Evolutionary conservation across 1,140 invertebrate genomes (phyloP), one percentile per base, ranked within the genome.

Genomic region (Amphibalanus amphitrite): DNA sequence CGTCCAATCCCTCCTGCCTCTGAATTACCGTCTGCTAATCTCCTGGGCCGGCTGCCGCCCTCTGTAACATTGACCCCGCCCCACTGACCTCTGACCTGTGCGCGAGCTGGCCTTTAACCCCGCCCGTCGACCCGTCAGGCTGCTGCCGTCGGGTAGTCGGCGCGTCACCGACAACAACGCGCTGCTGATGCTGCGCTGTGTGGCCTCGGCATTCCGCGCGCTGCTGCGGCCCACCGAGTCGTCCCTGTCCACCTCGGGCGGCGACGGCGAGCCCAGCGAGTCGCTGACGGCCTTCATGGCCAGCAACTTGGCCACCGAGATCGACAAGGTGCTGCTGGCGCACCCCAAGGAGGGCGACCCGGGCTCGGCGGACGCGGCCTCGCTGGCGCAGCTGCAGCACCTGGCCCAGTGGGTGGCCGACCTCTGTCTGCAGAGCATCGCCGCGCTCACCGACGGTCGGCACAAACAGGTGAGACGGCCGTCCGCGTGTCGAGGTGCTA

Each of bases 341-440:
- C 85, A 89, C 76, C 79, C 95, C 6, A 59, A 59, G 47, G 92
- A 95, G 80, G 86, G 88, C 0, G 95, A 93, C 79, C 92, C 96
- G 78, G 92, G 93, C 75, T 87, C 90, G 0, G 88, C 93, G 0
- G 94, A 96, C 77, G 86, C 89, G 0, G 85, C 84, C 59, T 88
- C 89, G 25, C 78, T 95, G 38, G 90, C 92, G 79, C 91, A 90
- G 20, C 81, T 95, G 3, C 90, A 95, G 76, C 89, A 91, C 75
- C 82, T 94, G 10, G 90, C 95, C 69, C 93, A 96, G 80, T 93
- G 93, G 88, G 88, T 94, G 29, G 87, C 90, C 4, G 91, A 96
- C 82, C 85, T 93, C 71, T 88, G 90, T 3, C 81, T 96, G 0
- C 93, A 92, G 77, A 82, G 95, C 68, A 79, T 96, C 69, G 85